These are phyloP conservation scores for Cheilosia vulpina DNA, from an alignment of 2,888 invertebrate genomes.

Conservation along the genomic window DNA sequence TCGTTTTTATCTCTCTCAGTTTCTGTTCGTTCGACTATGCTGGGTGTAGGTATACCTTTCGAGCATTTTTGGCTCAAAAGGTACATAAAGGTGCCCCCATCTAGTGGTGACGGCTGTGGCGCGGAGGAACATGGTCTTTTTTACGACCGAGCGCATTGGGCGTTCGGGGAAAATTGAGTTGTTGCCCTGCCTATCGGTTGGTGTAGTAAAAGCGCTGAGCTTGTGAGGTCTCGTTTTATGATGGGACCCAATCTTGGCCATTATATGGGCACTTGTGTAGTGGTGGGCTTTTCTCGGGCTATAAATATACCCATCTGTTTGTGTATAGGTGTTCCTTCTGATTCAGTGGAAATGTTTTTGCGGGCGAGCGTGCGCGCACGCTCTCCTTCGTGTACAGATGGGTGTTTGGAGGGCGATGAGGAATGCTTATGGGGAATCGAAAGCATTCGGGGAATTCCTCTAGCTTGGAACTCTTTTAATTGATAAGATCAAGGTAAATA, in stretches of 20 bases:
- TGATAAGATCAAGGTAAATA: constrained; percentile 57
- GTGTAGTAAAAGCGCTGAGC: constrained; percentile 66
- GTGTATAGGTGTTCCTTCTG: constrained; percentile 21
- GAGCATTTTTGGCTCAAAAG: constrained; percentile 48
- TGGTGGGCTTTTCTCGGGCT: constrained; percentile 63
- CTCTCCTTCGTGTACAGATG: constrained; percentile 7
- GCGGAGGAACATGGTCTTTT: constrained; percentile 34
- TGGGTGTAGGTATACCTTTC: not conserved
- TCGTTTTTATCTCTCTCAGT: not conserved
- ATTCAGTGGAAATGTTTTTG: constrained; percentile 58
- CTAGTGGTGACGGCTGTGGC: constrained; percentile 31
- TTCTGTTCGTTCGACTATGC: no score
- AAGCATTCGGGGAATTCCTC: constrained; percentile 60
- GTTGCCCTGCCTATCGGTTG: constrained; percentile 56
- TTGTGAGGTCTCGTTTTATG: constrained; percentile 73
- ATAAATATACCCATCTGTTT: constrained; percentile 46
- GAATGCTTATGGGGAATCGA: constrained; percentile 43
- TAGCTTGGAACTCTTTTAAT: constrained; percentile 44
- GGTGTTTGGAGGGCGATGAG: constrained; percentile 14
- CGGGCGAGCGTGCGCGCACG: not conserved
- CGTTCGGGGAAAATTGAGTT: constrained; percentile 71
- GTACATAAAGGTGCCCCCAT: constrained; percentile 52
- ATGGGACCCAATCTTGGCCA: constrained; percentile 67
- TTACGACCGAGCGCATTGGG: constrained; percentile 60
- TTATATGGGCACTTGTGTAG: constrained; percentile 58